Conservation (phyloP, 30 jellyfish, hydroid and myxozoan species). For the Hydractinia echinata region DNA sequence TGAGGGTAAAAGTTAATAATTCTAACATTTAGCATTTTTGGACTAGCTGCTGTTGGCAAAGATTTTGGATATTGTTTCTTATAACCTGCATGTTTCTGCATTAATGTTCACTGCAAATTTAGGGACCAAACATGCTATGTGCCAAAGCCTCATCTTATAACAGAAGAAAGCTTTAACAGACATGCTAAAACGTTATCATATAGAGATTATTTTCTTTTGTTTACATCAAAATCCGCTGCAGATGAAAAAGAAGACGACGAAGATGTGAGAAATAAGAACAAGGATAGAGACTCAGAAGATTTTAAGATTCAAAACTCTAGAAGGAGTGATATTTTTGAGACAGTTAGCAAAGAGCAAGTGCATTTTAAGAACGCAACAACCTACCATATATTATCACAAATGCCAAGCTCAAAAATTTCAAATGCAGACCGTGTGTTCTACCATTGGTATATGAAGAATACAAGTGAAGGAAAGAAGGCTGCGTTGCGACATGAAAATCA, state of each 20-base stretch:
- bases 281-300: too few relatives aligned
- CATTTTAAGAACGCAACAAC: too few relatives aligned
- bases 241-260: too few relatives aligned
- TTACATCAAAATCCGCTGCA: background rate
- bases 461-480: background rate
- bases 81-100: too few relatives aligned
- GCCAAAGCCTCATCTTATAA: background rate
- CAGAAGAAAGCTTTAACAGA: constrained; percentile 6
- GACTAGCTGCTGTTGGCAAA: too few relatives aligned
- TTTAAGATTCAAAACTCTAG: too few relatives aligned
- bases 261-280: too few relatives aligned
- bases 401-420: background rate
- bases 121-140: constrained; percentile 5
- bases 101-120: background rate
- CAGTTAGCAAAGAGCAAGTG: too few relatives aligned
- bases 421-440: background rate
- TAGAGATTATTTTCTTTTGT: background rate
- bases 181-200: background rate
- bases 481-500: background rate
- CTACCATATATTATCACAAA: background rate
- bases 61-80: too few relatives aligned
- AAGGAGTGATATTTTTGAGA: too few relatives aligned
- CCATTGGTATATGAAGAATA: background rate
- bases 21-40: too few relatives aligned
- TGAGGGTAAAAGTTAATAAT: too few relatives aligned